phyloP scores from a whole-genome alignment of 2,113 vertebrate genomes.

The Pica pica region DNA sequence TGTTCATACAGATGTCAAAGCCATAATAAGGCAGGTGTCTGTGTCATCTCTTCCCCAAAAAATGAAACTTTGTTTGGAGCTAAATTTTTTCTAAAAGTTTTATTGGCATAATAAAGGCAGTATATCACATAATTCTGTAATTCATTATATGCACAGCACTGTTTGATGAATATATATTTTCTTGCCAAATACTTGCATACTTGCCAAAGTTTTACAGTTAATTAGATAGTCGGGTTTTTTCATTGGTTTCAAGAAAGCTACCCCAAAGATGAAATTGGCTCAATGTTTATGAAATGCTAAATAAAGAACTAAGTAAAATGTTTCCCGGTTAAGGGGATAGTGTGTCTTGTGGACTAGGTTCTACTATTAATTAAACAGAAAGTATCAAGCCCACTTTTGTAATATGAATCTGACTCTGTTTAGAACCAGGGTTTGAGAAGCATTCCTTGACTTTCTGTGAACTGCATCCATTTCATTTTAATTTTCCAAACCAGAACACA shows the following conservation, averaged over 20 bases:
- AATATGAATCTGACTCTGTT: not conserved
- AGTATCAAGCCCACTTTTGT: not conserved
- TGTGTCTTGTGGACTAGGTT: not conserved
- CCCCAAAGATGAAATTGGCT: constrained; percentile 49
- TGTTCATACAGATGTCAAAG: not conserved
- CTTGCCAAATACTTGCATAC: constrained; percentile 53
- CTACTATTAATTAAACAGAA: constrained; percentile 29
- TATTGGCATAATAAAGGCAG: constrained; percentile 49
- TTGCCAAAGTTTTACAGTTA: constrained; percentile 63
- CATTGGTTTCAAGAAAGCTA: constrained; percentile 49
- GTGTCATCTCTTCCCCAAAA: not conserved
- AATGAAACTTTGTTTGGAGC: not conserved
- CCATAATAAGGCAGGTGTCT: not conserved
- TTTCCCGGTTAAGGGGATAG: not conserved
- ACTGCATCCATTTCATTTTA: not conserved
- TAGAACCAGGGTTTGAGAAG: not conserved
- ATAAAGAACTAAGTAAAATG: constrained; percentile 46
- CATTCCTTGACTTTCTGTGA: not conserved
- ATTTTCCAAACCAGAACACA: constrained; percentile 13
- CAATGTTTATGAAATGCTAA: constrained; percentile 55
- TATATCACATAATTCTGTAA: constrained; percentile 49
- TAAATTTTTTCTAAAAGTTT: constrained; percentile 58
- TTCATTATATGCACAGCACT: constrained; percentile 30
- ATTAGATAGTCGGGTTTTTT: constrained; percentile 63
- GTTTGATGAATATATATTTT: constrained; percentile 45